Base-by-base conservation (phyloP, 2,888 invertebrate species). In the Synergus laeviventris region DNA sequence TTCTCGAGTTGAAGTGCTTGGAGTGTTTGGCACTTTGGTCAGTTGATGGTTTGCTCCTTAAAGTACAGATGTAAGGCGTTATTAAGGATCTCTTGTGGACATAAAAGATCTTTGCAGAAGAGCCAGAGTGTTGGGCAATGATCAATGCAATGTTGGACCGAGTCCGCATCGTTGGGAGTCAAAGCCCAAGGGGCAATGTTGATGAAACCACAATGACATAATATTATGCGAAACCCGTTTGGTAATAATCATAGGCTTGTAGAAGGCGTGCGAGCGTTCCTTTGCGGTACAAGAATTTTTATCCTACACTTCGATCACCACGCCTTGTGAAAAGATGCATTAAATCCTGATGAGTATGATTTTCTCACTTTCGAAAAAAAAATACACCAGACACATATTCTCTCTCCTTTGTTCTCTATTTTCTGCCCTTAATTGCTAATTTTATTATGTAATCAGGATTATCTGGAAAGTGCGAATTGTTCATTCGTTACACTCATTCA, bases 131-230 rank as follows among this genome's bases (percentile, higher is more conserved):
- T 81, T 82, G 83, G 78, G 81, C 83, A 83, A 79, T 78, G 76
- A 73, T 74, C 78, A 73, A 76, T 74, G 74, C 75, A 73, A 77
- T 73, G 59, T 62, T 31, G 49, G 38, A 9, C 8, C 56, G 45
- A 73, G 73, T 38, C 66, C n/a, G 31, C 62, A 18, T n/a, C 9
- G 62, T 49, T 74, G 74, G 49, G 66, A 82, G 61, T 75, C 75
- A 59, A 75, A 75, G 74, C 77, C 66, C 75, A 59, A 54, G 73
- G 79, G 66, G 74, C 66, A 75, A 75, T 73, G 38, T 80, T 82
- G 86, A 84, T 85, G 86, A 85, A 86, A 85, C 83, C 84, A 82
- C 86, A 86, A 85, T 87, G 87, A 87, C 87, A 86, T 85, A 87
- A 86, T 85, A 85, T 87, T 86, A 86, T 82, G 82, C 84, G 77